Percentiles rank a stretch among this genome's conserved stretches.
phyloP scores from a whole-genome alignment of 2,797 vertebrate species.

The Melanotaenia trifasciata region DNA sequence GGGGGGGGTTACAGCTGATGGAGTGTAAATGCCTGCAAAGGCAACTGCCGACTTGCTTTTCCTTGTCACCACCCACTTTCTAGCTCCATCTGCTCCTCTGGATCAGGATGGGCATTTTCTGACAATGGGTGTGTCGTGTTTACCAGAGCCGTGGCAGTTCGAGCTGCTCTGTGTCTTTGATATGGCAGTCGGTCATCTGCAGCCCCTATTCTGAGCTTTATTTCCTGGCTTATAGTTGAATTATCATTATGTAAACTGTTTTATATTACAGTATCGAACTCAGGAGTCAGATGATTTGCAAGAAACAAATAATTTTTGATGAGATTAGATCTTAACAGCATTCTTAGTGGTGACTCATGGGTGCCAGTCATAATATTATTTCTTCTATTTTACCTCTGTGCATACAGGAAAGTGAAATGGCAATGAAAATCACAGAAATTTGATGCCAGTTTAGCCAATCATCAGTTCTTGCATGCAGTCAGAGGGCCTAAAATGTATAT shows the following conservation, averaged over 20 bases:
- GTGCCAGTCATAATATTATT: neutral
- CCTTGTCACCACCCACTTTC: slow-evolving; percentile 55
- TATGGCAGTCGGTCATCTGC: slow-evolving; percentile 30
- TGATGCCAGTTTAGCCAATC: neutral
- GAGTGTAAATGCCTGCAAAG: slow-evolving; percentile 67
- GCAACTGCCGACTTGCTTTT: slow-evolving; percentile 59
- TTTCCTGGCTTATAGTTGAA: slow-evolving; percentile 9
- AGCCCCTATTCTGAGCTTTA: slow-evolving; percentile 23
- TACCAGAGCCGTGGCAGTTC: slow-evolving; percentile 41
- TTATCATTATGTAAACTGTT: slow-evolving; percentile 9
- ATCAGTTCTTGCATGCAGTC: slow-evolving; percentile 5
- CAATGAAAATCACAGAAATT: slow-evolving; percentile 6
- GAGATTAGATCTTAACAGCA: slow-evolving; percentile 9
- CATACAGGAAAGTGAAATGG: neutral
- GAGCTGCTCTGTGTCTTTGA: slow-evolving; percentile 14
- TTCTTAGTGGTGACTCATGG: neutral
- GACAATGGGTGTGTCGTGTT: slow-evolving; percentile 43
- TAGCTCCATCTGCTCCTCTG: slow-evolving; percentile 64
- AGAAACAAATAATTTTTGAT: slow-evolving; percentile 23
- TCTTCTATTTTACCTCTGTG: neutral
- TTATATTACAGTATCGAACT: slow-evolving; percentile 19
- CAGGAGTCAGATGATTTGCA: slow-evolving; percentile 19
- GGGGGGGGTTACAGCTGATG: slow-evolving; percentile 56
- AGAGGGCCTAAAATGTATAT: slow-evolving; percentile 10
- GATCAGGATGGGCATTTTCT: slow-evolving; percentile 35